These are phyloP conservation scores for Malurus splendens DNA, from an alignment of 2,797 vertebrate species.

Conservation along the genomic window DNA sequence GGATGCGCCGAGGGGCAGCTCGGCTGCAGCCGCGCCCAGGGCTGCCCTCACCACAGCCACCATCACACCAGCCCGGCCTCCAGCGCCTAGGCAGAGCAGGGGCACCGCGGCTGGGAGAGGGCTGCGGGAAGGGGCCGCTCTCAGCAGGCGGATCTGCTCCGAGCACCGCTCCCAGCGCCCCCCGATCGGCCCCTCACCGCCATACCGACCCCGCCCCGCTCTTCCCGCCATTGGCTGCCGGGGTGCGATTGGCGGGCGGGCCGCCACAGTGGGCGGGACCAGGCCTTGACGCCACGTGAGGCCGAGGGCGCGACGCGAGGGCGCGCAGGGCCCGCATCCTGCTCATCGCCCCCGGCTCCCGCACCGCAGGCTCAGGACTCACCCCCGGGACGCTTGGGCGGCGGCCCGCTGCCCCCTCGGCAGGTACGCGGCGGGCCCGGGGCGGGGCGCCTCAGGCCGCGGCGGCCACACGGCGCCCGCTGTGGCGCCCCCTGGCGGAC, in stretches of 20 bases:
- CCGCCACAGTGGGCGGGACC: background rate
- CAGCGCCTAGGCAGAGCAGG: background rate
- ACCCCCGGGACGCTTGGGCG: background rate
- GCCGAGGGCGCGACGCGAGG: background rate
- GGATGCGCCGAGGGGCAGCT: background rate
- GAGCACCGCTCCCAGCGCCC: fast-evolving
- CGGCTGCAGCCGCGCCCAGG: background rate
- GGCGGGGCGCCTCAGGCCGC: background rate
- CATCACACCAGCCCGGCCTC: background rate
- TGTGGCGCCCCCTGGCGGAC: background rate
- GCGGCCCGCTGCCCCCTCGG: background rate
- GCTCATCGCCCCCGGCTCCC: too few relatives aligned
- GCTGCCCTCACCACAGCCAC: background rate
- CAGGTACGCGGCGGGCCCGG: background rate
- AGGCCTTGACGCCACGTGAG: background rate
- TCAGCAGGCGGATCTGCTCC: background rate
- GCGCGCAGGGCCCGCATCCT: too few relatives aligned
- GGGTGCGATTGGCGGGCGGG: background rate
- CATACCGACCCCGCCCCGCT: background rate
- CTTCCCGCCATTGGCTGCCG: background rate
- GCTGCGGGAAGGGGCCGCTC: background rate
- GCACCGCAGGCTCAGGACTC: background rate
- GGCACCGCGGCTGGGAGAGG: background rate
- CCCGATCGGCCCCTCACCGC: too few relatives aligned
- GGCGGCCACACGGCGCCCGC: background rate